phyloP scores from a whole-genome alignment of 1,140 invertebrate genomes.

The Adoxophyes honmai region DNA sequence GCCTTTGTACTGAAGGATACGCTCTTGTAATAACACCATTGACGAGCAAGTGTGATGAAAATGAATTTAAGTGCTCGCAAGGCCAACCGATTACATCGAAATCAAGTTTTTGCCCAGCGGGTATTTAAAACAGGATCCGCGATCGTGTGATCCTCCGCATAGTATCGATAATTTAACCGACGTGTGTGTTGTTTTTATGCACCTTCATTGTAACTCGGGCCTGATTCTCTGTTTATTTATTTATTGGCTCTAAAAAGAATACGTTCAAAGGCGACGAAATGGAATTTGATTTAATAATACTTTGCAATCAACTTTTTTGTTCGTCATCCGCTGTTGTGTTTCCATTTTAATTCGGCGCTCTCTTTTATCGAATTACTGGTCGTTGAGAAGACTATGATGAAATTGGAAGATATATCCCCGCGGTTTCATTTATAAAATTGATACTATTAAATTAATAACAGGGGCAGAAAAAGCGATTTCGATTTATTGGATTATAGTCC shows the following conservation, averaged over 20 bases:
- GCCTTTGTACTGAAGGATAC: no score
- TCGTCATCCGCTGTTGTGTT: slow-evolving; percentile 13
- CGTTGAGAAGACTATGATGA: slow-evolving; percentile 3
- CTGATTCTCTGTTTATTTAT: slow-evolving; percentile 5
- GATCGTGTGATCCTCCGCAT: neutral
- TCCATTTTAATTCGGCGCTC: slow-evolving; percentile 11
- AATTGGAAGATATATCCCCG: slow-evolving; percentile 1
- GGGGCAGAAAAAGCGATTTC: neutral
- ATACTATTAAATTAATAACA: neutral
- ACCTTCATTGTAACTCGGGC: no score
- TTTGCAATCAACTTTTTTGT: slow-evolving; percentile 11
- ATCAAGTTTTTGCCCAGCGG: neutral
- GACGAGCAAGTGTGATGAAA: no score
- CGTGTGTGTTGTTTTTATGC: no score
- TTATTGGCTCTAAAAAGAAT: slow-evolving; percentile 13
- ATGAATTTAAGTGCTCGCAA: neutral
- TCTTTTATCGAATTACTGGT: slow-evolving; percentile 6
- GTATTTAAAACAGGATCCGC: neutral
- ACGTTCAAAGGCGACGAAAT: slow-evolving; percentile 6
- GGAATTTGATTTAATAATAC: slow-evolving; percentile 10
- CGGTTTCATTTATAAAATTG: slow-evolving; percentile 10
- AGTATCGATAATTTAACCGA: no score
- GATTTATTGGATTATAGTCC: no score
- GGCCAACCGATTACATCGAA: neutral
- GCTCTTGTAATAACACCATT: no score